A percentile compares a stretch with the other conserved stretches of the same genome.
Conservation (phyloP, 2,888 invertebrate species). For the Eulithis prunata region DNA sequence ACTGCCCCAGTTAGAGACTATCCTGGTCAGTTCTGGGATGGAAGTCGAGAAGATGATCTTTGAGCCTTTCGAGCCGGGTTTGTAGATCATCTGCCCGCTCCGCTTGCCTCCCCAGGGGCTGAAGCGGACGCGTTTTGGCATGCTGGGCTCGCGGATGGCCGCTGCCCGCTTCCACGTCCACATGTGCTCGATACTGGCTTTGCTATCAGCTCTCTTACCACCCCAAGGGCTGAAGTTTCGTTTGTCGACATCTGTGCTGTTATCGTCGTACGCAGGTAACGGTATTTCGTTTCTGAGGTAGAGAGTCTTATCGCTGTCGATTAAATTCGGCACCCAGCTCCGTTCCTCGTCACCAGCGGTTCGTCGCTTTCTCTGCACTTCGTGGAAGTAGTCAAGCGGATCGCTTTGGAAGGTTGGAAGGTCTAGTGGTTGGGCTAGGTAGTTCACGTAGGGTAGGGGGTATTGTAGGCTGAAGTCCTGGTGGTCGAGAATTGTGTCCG, state of each 20-base stretch:
- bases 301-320: constrained; percentile 59
- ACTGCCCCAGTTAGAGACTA: constrained; percentile 62
- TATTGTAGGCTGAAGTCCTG: constrained; percentile 53
- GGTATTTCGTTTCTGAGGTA: constrained; percentile 51
- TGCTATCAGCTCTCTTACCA: constrained; percentile 57
- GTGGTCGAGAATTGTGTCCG: constrained; percentile 55
- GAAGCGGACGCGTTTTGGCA: constrained; percentile 78
- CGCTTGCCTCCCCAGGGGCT: constrained; percentile 80
- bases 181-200: constrained; percentile 55
- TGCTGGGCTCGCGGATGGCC: constrained; percentile 68
- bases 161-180: constrained; percentile 74
- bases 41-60: constrained; percentile 69
- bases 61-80: constrained; percentile 64
- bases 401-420: constrained; percentile 42
- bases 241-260: constrained; percentile 57
- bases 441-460: constrained; percentile 59
- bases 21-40: constrained; percentile 68
- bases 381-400: constrained; percentile 38
- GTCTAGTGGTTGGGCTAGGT: constrained; percentile 52
- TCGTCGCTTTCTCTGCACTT: constrained; percentile 48
- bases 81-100: constrained; percentile 72
- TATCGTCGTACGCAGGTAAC: constrained; percentile 54
- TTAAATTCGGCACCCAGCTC: constrained; percentile 59
- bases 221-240: constrained; percentile 79
- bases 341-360: constrained; percentile 48